Percentiles rank a stretch among this genome's conserved stretches.
These are phyloP conservation scores for Psammodynastes pulverulentus DNA, from an alignment of 2,113 vertebrate species.

Conservation along the genomic window DNA sequence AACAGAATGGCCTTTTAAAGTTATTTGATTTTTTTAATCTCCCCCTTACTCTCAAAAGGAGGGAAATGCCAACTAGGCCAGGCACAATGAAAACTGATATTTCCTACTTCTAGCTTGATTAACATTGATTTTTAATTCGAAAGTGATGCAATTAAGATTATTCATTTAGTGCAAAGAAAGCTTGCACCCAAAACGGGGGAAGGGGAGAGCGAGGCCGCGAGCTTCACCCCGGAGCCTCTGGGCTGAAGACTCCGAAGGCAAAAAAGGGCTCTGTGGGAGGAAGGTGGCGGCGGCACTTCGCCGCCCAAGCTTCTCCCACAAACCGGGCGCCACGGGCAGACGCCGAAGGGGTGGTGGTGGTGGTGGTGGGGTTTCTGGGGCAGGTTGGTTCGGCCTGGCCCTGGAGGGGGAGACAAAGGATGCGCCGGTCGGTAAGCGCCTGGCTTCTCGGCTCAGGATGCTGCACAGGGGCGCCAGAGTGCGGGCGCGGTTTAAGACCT, in stretches of 20 bases:
- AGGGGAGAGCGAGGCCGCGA: conserved; percentile 29
- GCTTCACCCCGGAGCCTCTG: conserved; percentile 62
- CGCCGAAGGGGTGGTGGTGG: not conserved
- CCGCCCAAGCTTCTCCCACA: not conserved
- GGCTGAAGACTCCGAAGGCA: conserved; percentile 65
- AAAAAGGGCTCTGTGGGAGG: not conserved
- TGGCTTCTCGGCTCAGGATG: not conserved
- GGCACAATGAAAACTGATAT: conserved; percentile 76
- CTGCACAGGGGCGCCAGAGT: not conserved
- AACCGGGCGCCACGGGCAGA: not conserved
- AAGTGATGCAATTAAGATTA: conserved; percentile 89
- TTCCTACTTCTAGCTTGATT: conserved; percentile 80
- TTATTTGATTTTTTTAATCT: conserved; percentile 75
- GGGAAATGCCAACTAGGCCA: conserved; percentile 67
- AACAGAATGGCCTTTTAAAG: conserved; percentile 77
- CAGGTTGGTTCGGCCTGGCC: not conserved
- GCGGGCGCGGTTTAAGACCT: not conserved
- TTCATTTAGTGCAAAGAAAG: conserved; percentile 87
- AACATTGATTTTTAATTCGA: conserved; percentile 93
- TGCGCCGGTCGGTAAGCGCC: not conserved
- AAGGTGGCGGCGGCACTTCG: not conserved
- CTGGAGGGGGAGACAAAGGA: not conserved
- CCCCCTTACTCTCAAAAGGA: conserved; percentile 58
- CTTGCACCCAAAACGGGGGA: conserved; percentile 37
- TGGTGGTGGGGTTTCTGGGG: not conserved